Percentiles rank a stretch among this genome's conserved stretches.
phyloP scores from a whole-genome alignment of 2,113 vertebrate genomes.

The Nycticryphes semicollaris region DNA sequence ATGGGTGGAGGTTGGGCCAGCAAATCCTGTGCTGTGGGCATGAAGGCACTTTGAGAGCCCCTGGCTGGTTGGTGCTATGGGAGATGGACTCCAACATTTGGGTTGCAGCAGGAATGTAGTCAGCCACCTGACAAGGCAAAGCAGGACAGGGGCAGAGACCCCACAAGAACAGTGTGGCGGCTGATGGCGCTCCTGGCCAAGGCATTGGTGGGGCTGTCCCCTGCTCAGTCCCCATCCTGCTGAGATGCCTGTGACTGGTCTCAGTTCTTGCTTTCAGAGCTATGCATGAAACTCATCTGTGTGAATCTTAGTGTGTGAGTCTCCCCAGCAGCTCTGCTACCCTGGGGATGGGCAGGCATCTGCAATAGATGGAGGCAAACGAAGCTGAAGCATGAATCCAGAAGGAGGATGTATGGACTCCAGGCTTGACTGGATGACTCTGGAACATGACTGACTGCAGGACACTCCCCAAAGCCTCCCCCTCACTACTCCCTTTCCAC shows the following conservation, averaged over 20 bases:
- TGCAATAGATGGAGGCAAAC: not conserved
- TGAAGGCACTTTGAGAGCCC: not conserved
- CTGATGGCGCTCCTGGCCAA: not conserved
- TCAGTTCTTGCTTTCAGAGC: not conserved
- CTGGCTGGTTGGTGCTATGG: not conserved
- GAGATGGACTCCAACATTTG: rapidly evolving
- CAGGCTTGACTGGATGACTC: not conserved
- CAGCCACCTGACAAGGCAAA: not conserved
- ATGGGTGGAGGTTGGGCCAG: not conserved
- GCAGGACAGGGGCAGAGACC: not conserved
- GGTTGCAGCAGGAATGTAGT: not conserved
- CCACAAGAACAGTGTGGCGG: rapidly evolving
- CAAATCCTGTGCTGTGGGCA: not conserved
- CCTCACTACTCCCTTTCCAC: not conserved
- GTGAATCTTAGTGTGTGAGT: not conserved
- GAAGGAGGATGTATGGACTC: not conserved
- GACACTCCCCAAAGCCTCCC: not conserved
- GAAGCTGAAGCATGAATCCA: not conserved
- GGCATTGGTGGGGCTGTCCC: not conserved
- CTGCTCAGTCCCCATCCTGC: not conserved
- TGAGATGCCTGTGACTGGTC: not conserved
- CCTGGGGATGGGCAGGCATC: not conserved
- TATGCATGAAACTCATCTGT: not conserved
- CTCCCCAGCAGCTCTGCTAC: not conserved
- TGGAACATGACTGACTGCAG: rapidly evolving